phyloP scores from a whole-genome alignment of 2,888 invertebrate genomes.

The Drosophila mimetica region DNA sequence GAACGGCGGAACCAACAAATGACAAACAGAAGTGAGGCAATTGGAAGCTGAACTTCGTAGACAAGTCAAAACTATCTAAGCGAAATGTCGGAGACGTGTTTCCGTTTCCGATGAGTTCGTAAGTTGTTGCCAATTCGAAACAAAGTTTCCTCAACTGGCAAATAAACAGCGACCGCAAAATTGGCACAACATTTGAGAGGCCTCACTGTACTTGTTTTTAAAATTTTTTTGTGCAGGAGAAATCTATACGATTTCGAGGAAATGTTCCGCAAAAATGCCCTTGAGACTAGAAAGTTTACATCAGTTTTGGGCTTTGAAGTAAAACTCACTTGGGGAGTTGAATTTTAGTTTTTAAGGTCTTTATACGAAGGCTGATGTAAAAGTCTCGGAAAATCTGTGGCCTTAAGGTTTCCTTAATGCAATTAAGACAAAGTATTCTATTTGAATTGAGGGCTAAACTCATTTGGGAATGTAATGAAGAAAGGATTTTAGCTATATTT shows the following conservation, averaged over 20 bases:
- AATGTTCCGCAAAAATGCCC: slow-evolving; percentile 4
- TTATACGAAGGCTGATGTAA: too few species aligned
- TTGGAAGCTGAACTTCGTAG: slow-evolving; percentile 8
- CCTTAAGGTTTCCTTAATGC: neutral
- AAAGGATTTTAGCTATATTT: neutral
- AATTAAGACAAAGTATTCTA: slow-evolving; percentile 1
- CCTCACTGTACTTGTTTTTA: slow-evolving; percentile 4
- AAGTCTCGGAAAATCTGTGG: neutral
- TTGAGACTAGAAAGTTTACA: slow-evolving; percentile 12
- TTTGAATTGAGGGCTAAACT: neutral
- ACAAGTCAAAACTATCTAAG: slow-evolving; percentile 23
- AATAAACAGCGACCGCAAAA: slow-evolving; percentile 4
- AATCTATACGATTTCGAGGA: neutral
- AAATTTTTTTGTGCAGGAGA: neutral
- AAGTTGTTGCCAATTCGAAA: slow-evolving; percentile 16
- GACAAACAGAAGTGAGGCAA: slow-evolving; percentile 10
- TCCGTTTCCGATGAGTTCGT: slow-evolving; percentile 19
- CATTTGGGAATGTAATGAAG: neutral
- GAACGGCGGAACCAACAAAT: neutral
- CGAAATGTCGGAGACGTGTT: slow-evolving; percentile 17
- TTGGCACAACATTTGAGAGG: slow-evolving; percentile 1
- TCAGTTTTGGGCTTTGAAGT: slow-evolving; percentile 16
- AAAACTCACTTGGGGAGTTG: slow-evolving; percentile 3
- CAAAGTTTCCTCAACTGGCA: slow-evolving; percentile 9
- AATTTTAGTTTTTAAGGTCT: slow-evolving; percentile 1